Evolutionary conservation across 2,113 vertebrate genomes (phyloP).

Genomic region (Todiramphus chloris): DNA sequence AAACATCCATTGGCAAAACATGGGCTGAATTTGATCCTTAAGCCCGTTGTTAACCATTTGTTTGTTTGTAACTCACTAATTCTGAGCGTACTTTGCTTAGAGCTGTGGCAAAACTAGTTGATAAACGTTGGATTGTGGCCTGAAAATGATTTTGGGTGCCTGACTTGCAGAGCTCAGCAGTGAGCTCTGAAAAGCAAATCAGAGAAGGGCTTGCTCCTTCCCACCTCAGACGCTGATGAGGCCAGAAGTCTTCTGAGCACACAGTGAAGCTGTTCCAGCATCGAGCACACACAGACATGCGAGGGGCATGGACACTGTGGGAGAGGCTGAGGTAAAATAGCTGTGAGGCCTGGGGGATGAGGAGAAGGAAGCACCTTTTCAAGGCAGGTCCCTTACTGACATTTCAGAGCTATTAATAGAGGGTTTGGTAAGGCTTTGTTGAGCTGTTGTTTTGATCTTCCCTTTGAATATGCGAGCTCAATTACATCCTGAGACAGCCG

Average conservation of each 20-base stretch:
- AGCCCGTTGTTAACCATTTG: background rate
- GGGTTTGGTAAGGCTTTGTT: constrained; percentile 8
- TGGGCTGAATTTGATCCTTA: background rate
- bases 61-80: constrained; percentile 20
- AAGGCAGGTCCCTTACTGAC: background rate
- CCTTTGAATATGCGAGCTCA: constrained; percentile 28
- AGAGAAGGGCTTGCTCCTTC: background rate
- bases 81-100: constrained; percentile 12
- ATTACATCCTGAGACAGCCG: constrained; percentile 48
- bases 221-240: background rate
- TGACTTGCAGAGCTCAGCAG: constrained; percentile 5
- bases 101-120: constrained; percentile 7
- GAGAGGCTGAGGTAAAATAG: background rate
- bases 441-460: constrained; percentile 56
- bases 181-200: constrained; percentile 13
- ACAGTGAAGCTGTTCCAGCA: background rate
- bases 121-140: background rate
- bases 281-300: background rate
- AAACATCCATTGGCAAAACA: background rate
- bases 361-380: constrained; percentile 32
- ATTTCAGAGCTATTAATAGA: constrained; percentile 49
- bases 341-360: background rate
- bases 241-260: background rate
- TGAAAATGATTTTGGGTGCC: background rate
- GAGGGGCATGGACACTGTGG: background rate